These are phyloP conservation scores for Rhyacichthys aspro DNA, from an alignment of 2,797 vertebrate genomes.

Conservation along the genomic window DNA sequence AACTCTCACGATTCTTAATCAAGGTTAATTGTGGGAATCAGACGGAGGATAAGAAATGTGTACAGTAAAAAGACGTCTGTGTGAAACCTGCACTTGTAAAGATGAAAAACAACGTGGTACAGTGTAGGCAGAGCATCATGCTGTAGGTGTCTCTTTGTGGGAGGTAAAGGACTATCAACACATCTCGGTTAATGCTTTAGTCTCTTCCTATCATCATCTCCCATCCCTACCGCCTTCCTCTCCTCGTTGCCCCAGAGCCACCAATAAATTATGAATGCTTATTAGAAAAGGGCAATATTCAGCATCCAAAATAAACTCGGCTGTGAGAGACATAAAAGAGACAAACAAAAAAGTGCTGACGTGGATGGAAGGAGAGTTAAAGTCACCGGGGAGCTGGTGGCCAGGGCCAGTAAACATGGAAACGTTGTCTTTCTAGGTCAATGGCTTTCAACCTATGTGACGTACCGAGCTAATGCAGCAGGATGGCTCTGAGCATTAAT, in stretches of 20 bases:
- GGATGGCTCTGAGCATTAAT: conserved; percentile 15
- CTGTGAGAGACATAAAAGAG: conserved; percentile 66
- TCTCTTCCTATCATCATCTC: conserved; percentile 60
- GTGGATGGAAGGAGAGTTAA: conserved; percentile 46
- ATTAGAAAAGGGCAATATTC: conserved; percentile 85
- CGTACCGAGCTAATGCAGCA: conserved; percentile 10
- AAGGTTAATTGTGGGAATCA: conserved; percentile 9
- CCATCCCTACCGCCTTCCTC: conserved; percentile 30
- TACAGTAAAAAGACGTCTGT: conserved; percentile 13
- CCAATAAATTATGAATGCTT: conserved; percentile 82
- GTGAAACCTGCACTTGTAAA: conserved; percentile 2
- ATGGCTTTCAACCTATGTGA: conserved; percentile 29
- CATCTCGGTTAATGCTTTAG: conserved; percentile 58
- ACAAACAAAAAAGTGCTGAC: conserved; percentile 71
- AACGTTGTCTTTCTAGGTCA: conserved; percentile 62
- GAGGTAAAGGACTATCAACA: conserved; percentile 62
- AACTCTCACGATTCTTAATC: conserved; percentile 8
- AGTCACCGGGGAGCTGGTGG: conserved; percentile 53
- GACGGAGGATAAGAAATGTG: conserved; percentile 25
- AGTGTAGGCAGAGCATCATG: conserved; percentile 29
- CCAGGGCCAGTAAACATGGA: conserved; percentile 50
- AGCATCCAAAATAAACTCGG: conserved; percentile 76
- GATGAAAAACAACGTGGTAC: conserved; percentile 36
- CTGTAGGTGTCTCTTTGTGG: conserved; percentile 53
- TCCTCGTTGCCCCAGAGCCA: conserved; percentile 64